Conservation (phyloP, 2,888 invertebrate genomes). For the Tetranychus piercei region DNA sequence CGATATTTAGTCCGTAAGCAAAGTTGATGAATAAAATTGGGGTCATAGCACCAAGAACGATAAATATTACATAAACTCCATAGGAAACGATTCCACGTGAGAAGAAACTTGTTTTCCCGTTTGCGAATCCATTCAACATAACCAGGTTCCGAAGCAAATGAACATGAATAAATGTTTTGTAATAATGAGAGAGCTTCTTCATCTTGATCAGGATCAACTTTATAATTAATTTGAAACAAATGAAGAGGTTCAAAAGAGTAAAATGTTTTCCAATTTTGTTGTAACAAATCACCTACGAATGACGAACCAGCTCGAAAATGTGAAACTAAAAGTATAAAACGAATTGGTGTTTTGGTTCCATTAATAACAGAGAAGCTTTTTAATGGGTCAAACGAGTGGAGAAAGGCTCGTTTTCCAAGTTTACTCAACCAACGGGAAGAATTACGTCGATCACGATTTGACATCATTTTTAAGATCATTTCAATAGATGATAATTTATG, state of each 20-base stretch:
- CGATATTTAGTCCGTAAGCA: slow-evolving; percentile 21
- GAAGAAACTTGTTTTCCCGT: slow-evolving; percentile 41
- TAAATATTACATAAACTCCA: slow-evolving; percentile 50
- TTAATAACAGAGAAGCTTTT: background rate
- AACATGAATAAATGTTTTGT: slow-evolving; percentile 22
- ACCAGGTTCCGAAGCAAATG: slow-evolving; percentile 9
- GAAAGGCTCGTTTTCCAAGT: background rate
- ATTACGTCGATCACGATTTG: background rate
- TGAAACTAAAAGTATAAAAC: slow-evolving; percentile 48
- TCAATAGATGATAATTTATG: background rate
- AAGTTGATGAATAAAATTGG: slow-evolving; percentile 31
- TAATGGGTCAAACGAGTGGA: background rate
- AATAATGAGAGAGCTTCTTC: background rate
- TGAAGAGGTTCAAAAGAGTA: slow-evolving; percentile 70
- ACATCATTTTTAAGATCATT: background rate
- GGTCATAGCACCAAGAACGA: slow-evolving; percentile 46
- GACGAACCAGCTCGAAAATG: slow-evolving; percentile 80
- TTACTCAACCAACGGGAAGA: background rate
- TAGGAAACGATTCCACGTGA: slow-evolving; percentile 62
- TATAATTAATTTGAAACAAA: slow-evolving; percentile 40
- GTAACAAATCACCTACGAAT: slow-evolving; percentile 46
- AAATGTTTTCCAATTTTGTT: slow-evolving; percentile 59
- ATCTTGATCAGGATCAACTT: slow-evolving; percentile 16
- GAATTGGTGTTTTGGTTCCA: background rate
- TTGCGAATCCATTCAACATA: slow-evolving; percentile 26